Conservation (phyloP, 2,888 invertebrate species). For the Nomada ferruginata region DNA sequence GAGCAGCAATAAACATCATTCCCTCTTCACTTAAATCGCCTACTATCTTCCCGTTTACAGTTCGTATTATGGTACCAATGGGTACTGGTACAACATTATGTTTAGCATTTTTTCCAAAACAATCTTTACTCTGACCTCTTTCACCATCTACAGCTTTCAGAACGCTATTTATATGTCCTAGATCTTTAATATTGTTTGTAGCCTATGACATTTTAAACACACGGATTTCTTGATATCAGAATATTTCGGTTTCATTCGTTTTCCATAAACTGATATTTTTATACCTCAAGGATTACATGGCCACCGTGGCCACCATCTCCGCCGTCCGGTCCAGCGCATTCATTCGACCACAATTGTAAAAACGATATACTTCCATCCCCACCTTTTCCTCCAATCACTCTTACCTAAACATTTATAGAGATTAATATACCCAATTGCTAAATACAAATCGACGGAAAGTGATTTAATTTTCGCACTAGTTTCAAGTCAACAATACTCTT, state of each 20-base stretch:
- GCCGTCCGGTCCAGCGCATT: slow-evolving; percentile 96
- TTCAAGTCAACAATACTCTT: slow-evolving; percentile 79
- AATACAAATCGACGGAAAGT: background rate
- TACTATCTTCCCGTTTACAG: slow-evolving; percentile 86
- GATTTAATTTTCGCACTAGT: slow-evolving; percentile 69
- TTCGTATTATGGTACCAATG: slow-evolving; percentile 90
- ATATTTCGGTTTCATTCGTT: background rate
- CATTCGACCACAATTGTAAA: slow-evolving; percentile 92
- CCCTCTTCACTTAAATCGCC: slow-evolving; percentile 89
- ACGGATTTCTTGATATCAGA: background rate
- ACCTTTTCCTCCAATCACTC: slow-evolving; percentile 93
- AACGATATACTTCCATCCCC: slow-evolving; percentile 97
- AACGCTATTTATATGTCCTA: slow-evolving; percentile 88
- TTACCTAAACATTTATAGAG: slow-evolving; percentile 82
- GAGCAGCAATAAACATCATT: slow-evolving; percentile 94
- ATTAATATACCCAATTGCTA: slow-evolving; percentile 20
- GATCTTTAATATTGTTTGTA: slow-evolving; percentile 88
- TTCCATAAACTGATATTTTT: background rate
- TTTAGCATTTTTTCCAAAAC: slow-evolving; percentile 92
- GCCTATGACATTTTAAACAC: slow-evolving; percentile 84
- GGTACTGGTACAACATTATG: slow-evolving; percentile 92
- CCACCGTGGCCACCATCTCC: slow-evolving; percentile 99
- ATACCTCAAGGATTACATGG: slow-evolving; percentile 93
- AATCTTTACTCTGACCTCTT: slow-evolving; percentile 90
- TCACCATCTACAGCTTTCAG: slow-evolving; percentile 89